Percentiles rank a stretch among this genome's conserved stretches.
phyloP scores from a whole-genome alignment of 1,140 invertebrate species.

The Varroa destructor region DNA sequence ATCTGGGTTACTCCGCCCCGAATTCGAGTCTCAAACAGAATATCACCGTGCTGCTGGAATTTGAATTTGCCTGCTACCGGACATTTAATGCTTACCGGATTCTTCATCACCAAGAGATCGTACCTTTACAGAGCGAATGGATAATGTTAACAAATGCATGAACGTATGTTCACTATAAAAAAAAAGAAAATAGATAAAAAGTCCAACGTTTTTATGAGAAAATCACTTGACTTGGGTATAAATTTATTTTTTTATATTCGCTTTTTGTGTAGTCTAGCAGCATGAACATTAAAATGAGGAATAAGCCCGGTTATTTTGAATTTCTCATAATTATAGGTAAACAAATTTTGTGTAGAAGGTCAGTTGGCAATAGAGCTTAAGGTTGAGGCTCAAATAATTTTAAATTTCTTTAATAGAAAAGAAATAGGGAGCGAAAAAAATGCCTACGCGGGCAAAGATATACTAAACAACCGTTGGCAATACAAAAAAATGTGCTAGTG shows the following conservation, averaged over 20 bases:
- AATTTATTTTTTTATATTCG: background rate
- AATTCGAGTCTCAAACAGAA: slow-evolving; percentile 77
- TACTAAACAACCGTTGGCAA: too few species aligned
- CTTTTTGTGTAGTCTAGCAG: background rate
- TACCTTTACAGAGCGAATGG: slow-evolving; percentile 5
- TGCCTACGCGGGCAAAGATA: too few species aligned
- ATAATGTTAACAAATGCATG: slow-evolving; percentile 9
- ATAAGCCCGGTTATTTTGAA: too few species aligned
- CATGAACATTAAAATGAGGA: too few species aligned
- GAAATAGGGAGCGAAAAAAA: too few species aligned
- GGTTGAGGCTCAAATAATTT: too few species aligned
- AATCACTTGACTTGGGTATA: background rate
- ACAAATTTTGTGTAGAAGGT: too few species aligned
- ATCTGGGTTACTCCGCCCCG: slow-evolving; percentile 81
- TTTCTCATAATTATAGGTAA: too few species aligned
- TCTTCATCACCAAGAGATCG: slow-evolving; percentile 44
- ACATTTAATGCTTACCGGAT: slow-evolving; percentile 80
- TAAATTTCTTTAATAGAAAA: too few species aligned
- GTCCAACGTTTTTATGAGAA: slow-evolving; percentile 16
- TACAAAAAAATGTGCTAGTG: too few species aligned
- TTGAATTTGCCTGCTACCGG: slow-evolving; percentile 90
- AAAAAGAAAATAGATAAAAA: slow-evolving; percentile 23
- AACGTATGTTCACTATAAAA: background rate
- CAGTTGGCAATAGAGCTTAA: too few species aligned
- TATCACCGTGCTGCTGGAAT: slow-evolving; percentile 74